These are phyloP conservation scores for Eilema caniola DNA, from an alignment of 2,888 invertebrate genomes.

Conservation along the genomic window DNA sequence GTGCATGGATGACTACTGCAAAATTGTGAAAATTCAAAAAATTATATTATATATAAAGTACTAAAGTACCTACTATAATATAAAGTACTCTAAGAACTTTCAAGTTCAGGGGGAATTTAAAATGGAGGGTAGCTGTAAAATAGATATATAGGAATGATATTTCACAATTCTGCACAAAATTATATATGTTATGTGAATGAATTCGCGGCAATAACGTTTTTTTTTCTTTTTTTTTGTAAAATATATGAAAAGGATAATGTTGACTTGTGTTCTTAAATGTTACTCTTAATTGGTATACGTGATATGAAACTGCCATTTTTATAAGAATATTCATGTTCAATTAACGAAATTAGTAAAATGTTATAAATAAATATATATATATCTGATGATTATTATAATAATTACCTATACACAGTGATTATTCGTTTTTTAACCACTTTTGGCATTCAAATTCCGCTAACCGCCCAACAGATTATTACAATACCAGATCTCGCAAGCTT, in stretches of 20 bases:
- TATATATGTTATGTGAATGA: slow-evolving; percentile 33
- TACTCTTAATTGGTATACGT: slow-evolving; percentile 77
- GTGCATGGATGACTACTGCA: slow-evolving; percentile 37
- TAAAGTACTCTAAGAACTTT: slow-evolving; percentile 15
- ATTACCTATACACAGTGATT: slow-evolving; percentile 38
- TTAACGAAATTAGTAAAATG: slow-evolving; percentile 57
- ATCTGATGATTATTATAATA: slow-evolving; percentile 11
- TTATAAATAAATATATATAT: slow-evolving; percentile 32
- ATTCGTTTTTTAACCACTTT: slow-evolving; percentile 34
- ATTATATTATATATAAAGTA: slow-evolving; percentile 24
- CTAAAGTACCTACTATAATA: too few relatives aligned
- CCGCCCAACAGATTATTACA: slow-evolving; percentile 27
- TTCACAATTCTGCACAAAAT: slow-evolving; percentile 34
- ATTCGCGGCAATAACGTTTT: slow-evolving; percentile 76
- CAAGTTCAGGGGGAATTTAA: slow-evolving; percentile 14
- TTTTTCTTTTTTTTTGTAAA: too few relatives aligned
- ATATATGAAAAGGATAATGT: slow-evolving; percentile 53
- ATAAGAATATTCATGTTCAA: slow-evolving; percentile 66
- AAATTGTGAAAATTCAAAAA: slow-evolving; percentile 30
- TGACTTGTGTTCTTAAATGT: slow-evolving; percentile 67
- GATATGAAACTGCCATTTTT: slow-evolving; percentile 84
- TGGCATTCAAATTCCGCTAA: slow-evolving; percentile 36
- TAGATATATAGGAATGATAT: slow-evolving; percentile 15
- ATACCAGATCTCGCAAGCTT: slow-evolving; percentile 40
- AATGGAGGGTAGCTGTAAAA: slow-evolving; percentile 24